A percentile compares a stretch with the other conserved stretches of the same genome.
Conservation (phyloP, 2,888 invertebrate genomes). For the Oscheius sp. region DNA sequence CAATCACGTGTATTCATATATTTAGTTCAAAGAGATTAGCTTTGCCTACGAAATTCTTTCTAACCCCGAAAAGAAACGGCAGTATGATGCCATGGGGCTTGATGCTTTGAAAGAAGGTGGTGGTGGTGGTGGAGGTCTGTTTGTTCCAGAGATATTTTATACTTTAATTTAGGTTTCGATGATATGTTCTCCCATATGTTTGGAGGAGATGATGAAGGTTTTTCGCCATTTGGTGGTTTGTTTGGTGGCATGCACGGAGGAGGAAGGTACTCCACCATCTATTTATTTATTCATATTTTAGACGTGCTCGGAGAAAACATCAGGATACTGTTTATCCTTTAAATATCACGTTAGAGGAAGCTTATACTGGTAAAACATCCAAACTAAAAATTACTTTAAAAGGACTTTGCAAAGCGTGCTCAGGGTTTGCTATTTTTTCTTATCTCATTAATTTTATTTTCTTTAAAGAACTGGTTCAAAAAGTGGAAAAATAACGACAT, state of each 20-base stretch:
- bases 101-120: slow-evolving; percentile 80
- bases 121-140: slow-evolving; percentile 41
- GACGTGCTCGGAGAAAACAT: slow-evolving; percentile 21
- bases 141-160: neutral
- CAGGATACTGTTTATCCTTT: slow-evolving; percentile 83
- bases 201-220: slow-evolving; percentile 33
- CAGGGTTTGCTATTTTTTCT: slow-evolving; percentile 74
- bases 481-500: slow-evolving; percentile 72
- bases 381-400: slow-evolving; percentile 85
- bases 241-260: slow-evolving; percentile 35
- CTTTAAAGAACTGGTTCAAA: slow-evolving; percentile 66
- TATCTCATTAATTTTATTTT: neutral
- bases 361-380: slow-evolving; percentile 87
- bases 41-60: slow-evolving; percentile 92
- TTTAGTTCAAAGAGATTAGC: slow-evolving; percentile 88
- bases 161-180: neutral
- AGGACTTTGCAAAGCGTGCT: slow-evolving; percentile 82
- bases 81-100: slow-evolving; percentile 86
- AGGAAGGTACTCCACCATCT: slow-evolving; percentile 17
- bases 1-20: no score
- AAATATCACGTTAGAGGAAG: slow-evolving; percentile 84
- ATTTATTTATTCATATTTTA: neutral
- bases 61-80: slow-evolving; percentile 84
- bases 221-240: slow-evolving; percentile 31
- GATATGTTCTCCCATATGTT: slow-evolving; percentile 76